These are phyloP conservation scores for Bubalus kerabau DNA, from an alignment of 2,113 vertebrate genomes.

Conservation along the genomic window DNA sequence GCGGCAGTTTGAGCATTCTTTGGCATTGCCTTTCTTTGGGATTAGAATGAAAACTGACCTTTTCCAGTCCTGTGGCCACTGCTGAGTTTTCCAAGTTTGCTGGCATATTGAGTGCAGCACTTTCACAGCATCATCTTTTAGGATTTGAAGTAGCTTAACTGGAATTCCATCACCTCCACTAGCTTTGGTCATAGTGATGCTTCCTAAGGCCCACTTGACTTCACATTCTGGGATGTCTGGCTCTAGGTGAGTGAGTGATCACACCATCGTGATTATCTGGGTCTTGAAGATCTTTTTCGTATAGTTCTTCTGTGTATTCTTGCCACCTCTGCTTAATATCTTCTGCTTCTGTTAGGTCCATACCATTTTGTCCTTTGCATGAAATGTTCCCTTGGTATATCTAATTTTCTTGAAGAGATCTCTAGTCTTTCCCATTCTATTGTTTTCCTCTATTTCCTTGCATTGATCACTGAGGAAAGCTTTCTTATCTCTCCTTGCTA, in stretches of 20 bases:
- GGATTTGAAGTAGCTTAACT: not conserved
- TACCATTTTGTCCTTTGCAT: not conserved
- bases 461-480: not conserved
- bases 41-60: not conserved
- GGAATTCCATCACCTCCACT: not conserved
- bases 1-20: accelerated
- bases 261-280: not conserved
- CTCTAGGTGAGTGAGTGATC: not conserved
- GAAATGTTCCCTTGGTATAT: not conserved
- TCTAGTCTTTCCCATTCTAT: not conserved
- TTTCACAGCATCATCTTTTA: not conserved
- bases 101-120: not conserved
- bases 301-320: not conserved
- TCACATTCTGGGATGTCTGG: not conserved
- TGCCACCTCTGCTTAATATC: not conserved
- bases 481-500: not conserved
- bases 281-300: not conserved
- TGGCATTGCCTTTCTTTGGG: not conserved
- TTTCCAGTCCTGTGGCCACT: not conserved
- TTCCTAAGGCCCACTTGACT: not conserved
- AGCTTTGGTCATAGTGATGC: not conserved
- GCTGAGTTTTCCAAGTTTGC: not conserved
- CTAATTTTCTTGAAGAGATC: not conserved
- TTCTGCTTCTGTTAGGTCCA: not conserved
- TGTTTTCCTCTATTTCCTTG: not conserved